Evolutionary conservation across 2,888 invertebrate species (phyloP), one percentile per base, ranked within the genome.

Genomic region (Rhopalosiphum nymphaeae): DNA sequence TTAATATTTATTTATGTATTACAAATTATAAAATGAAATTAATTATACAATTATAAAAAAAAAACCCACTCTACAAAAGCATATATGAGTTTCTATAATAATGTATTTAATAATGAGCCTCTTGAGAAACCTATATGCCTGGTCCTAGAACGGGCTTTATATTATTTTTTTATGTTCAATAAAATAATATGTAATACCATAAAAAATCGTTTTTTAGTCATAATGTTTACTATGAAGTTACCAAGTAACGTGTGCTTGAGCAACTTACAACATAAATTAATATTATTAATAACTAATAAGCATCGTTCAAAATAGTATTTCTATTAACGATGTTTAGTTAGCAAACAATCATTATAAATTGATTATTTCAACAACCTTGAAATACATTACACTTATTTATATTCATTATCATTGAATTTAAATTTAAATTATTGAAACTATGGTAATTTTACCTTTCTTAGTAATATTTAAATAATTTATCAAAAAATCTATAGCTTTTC

Each of bases 221-320:
- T 78, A 36, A 78, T 36, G 36, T 36, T 36, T 78, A 78, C 21
- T 9, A 78, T 21, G 16, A 78, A 67, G n/a, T 67, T 67, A n/a
- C n/a, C 5, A n/a, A 21, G 2, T 78, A 36, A 36, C 36, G 2
- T 78, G 36, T 9, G 21, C 0, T 36, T 21, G 9, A 36, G 1
- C 9, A 36, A 36, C 78, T 36, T 78, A 36, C 9, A 78, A 78
- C 21, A 36, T 36, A 78, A 36, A 7, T 21, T 2, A 78, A 9
- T 78, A 78, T 78, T 78, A 78, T 78, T 78, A 36, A 78, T 78
- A 78, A 78, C 36, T 78, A 36, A 78, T 78, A 78, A 78, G 21
- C 21, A 36, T 36, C 9, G 26, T 78, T 78, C 36, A 36, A 36
- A 36, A 78, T 21, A 36, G 21, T 21, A 78, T 78, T 78, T 2